A percentile compares a stretch with the other conserved stretches of the same genome.
Evolutionary conservation across 2,113 vertebrate species (phyloP).

Genomic region (Prionailurus viverrinus): DNA sequence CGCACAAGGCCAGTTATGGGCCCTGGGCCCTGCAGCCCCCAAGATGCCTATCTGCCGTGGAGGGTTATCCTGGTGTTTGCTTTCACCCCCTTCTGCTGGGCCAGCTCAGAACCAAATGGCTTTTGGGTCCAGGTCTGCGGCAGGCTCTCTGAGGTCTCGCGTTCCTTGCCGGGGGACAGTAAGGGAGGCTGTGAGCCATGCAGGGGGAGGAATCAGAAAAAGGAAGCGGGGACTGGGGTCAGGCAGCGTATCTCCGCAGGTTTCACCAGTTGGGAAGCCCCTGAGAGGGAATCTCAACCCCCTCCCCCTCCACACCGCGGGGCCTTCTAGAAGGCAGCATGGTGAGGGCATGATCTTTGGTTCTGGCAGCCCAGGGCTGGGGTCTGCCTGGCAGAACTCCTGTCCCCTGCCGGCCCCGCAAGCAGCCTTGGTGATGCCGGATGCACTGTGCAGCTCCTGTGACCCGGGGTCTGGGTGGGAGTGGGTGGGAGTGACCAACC

Average conservation of each 20-base stretch:
- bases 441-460: neutral
- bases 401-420: accelerated
- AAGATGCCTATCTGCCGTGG: constrained; percentile 27
- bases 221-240: neutral
- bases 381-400: neutral
- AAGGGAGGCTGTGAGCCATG: constrained; percentile 38
- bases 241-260: neutral
- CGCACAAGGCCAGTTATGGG: constrained; percentile 36
- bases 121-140: neutral
- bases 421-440: neutral
- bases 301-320: accelerated
- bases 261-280: neutral
- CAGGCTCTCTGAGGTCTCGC: neutral
- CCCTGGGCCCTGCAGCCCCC: constrained; percentile 33
- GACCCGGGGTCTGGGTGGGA: neutral
- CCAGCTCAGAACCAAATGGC: constrained; percentile 16
- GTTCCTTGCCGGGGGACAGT: neutral
- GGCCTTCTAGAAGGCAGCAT: neutral
- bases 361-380: neutral
- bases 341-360: neutral
- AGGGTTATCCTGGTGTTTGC: constrained; percentile 14
- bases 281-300: neutral
- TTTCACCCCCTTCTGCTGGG: constrained; percentile 66
- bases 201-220: constrained; percentile 63
- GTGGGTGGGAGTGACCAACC: accelerated